These are phyloP conservation scores for Meiosimyza platycephala DNA, from an alignment of 2,888 invertebrate species.

Conservation along the genomic window DNA sequence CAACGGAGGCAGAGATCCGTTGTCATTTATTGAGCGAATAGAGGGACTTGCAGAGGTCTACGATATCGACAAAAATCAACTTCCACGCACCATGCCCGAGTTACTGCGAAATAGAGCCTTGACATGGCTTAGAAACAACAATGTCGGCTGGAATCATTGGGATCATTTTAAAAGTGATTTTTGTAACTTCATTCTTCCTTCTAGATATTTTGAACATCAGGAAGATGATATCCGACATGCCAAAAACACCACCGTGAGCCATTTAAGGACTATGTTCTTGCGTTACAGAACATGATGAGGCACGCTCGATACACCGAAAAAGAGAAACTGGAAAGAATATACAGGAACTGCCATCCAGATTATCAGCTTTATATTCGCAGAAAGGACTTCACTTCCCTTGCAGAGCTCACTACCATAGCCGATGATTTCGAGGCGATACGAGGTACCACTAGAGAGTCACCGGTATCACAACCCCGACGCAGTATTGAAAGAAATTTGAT, in stretches of 20 bases:
- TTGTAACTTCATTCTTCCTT: slow-evolving; percentile 10
- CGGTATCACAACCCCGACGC: not conserved
- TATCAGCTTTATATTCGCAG: slow-evolving; percentile 28
- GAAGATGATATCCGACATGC: slow-evolving; percentile 22
- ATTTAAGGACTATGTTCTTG: slow-evolving; percentile 14
- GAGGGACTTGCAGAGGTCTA: no score
- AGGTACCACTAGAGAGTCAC: no score
- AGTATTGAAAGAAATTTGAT: not conserved
- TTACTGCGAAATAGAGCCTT: slow-evolving; percentile 8
- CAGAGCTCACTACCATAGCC: slow-evolving; percentile 10
- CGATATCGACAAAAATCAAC: not conserved
- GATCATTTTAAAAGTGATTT: slow-evolving; percentile 19
- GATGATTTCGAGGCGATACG: slow-evolving; percentile 8
- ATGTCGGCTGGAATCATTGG: slow-evolving; percentile 10
- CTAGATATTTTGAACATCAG: slow-evolving; percentile 17
- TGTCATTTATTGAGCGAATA: no score
- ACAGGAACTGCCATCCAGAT: slow-evolving; percentile 1
- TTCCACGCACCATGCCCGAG: slow-evolving; percentile 23
- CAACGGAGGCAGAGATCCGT: no score
- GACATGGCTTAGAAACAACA: slow-evolving; percentile 24
- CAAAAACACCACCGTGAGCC: not conserved
- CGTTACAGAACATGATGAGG: slow-evolving; percentile 9
- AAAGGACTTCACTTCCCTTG: slow-evolving; percentile 19
- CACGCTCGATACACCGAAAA: not conserved
- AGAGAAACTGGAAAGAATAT: slow-evolving; percentile 29